Evolutionary conservation across 2,888 invertebrate genomes (phyloP).

Genomic region (Yponomeuta cagnagella): DNA sequence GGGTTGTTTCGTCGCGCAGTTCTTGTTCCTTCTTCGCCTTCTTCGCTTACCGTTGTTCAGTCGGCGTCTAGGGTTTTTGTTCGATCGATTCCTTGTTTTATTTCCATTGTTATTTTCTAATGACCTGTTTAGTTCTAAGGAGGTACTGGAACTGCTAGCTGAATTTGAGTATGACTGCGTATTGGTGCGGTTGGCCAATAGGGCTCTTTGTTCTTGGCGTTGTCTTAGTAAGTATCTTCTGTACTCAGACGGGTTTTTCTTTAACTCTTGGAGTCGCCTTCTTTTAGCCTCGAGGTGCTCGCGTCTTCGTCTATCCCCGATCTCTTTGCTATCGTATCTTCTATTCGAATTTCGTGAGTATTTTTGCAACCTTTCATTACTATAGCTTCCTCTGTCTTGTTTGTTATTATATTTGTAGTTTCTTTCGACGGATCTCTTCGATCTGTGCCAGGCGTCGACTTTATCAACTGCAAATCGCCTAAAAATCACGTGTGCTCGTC

Average conservation of each 20-base stretch:
- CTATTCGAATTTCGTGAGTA: conserved; percentile 57
- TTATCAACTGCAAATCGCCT: conserved; percentile 79
- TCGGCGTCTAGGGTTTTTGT: conserved; percentile 40
- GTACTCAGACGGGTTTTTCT: conserved; percentile 57
- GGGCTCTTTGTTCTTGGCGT: conserved; percentile 47
- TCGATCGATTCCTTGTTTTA: conserved; percentile 37
- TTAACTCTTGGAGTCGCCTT: conserved; percentile 50
- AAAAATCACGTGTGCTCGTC: conserved; percentile 80
- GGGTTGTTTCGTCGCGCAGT: conserved; percentile 68
- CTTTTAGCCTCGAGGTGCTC: conserved; percentile 53
- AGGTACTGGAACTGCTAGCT: conserved; percentile 42
- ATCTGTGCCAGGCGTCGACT: conserved; percentile 55
- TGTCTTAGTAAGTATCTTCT: conserved; percentile 50
- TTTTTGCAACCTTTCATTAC: conserved; percentile 62
- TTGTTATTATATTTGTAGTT: conserved; percentile 30
- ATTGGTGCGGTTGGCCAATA: conserved; percentile 24
- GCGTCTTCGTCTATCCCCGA: conserved; percentile 57
- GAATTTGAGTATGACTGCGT: conserved; percentile 29
- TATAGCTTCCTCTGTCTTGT: conserved; percentile 38
- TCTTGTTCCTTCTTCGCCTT: conserved; percentile 32
- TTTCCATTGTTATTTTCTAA: conserved; percentile 26
- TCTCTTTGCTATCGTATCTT: conserved; percentile 78
- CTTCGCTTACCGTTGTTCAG: conserved; percentile 52
- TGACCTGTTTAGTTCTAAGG: conserved; percentile 39
- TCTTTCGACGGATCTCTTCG: conserved; percentile 45